Base-by-base conservation (phyloP, 2,888 invertebrate genomes). In the Drosophila neonasuta region DNA sequence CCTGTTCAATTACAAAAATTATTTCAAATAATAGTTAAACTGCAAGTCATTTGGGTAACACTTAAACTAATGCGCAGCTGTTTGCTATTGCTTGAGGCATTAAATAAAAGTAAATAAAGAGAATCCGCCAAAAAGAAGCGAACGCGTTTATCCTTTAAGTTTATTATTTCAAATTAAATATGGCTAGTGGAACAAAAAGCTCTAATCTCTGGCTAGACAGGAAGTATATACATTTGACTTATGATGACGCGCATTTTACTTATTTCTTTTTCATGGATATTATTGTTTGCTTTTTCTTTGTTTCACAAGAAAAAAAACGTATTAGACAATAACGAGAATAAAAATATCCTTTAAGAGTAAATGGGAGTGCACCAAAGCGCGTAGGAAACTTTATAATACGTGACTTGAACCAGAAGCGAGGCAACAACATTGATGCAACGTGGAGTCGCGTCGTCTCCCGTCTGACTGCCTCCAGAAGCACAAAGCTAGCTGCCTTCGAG, bases 311-410 rank as follows among this genome's bases (percentile, higher is more conserved):
- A 55, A 46, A 56, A 55, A 46, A 64, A 71, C 42, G 48, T 52
- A 55, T 54, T 49, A 56, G 60, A 63, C 60, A 82, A 69, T 67
- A 72, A 56, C 62, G 24, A 46, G 20, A 30, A 59, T 46, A 57
- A 63, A 62, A 59, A 50, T 57, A 63, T 55, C 46, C 55, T 45
- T 29, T 36, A 45, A 67, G 55, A 65, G 79, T 68, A 72, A 72
- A 75, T 75, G 50, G 63, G 46, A 70, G 41, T 66, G 58, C 48
- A 54, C 67, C 64, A 71, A 62, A 64, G 68, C 41, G 60, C 65
- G 60, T 68, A 63, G 57, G 30, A 71, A 85, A 83, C 73, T 87
- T 79, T 80, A 68, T 63, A 74, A 69, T 72, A 87, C 88, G 87
- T 88, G 85, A 86, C 87, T 71, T 55, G 76, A 70, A 71, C 45